Percentiles rank a stretch among this genome's conserved stretches.
These are phyloP conservation scores for Denticeps clupeoides DNA, from an alignment of 2,797 vertebrate genomes.

Conservation along the genomic window DNA sequence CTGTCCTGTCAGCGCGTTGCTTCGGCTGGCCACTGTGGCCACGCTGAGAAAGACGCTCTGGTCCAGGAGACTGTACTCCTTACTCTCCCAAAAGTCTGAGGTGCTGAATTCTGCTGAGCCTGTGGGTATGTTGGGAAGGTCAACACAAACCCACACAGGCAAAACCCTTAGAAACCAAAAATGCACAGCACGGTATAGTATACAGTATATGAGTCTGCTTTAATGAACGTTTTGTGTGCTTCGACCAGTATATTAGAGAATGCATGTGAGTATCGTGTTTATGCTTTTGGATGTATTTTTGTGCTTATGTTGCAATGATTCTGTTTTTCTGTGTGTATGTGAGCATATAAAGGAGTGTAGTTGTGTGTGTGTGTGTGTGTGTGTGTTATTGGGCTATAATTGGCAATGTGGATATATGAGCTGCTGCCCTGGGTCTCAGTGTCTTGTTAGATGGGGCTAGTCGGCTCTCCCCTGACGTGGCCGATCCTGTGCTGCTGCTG, in stretches of 20 bases:
- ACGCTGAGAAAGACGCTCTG: conserved; percentile 14
- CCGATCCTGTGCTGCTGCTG: conserved; percentile 36
- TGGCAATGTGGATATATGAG: not conserved
- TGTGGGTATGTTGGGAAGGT: too few relatives aligned
- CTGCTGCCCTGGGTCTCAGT: too few relatives aligned
- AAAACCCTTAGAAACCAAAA: too few relatives aligned
- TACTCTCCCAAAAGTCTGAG: conserved; percentile 8
- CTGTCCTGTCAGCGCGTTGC: conserved; percentile 53
- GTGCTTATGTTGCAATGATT: not conserved
- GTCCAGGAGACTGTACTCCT: too few relatives aligned
- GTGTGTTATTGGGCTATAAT: not conserved
- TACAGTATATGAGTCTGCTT: too few relatives aligned
- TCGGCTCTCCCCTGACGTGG: too few relatives aligned
- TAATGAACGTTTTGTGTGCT: too few relatives aligned
- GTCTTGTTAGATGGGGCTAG: too few relatives aligned
- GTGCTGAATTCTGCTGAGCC: conserved; percentile 4
- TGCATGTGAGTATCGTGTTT: not conserved
- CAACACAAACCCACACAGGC: too few relatives aligned
- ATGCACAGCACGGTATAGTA: too few relatives aligned
- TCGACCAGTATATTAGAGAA: not conserved
- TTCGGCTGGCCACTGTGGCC: too few relatives aligned
- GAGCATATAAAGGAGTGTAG: not conserved
- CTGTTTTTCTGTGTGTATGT: too few relatives aligned
- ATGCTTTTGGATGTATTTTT: not conserved
- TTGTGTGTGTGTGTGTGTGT: not conserved